A percentile compares a stretch with the other conserved stretches of the same genome.
These are phyloP conservation scores for Patella ulyssiponensis DNA, from an alignment of 2,888 invertebrate species.

Conservation along the genomic window DNA sequence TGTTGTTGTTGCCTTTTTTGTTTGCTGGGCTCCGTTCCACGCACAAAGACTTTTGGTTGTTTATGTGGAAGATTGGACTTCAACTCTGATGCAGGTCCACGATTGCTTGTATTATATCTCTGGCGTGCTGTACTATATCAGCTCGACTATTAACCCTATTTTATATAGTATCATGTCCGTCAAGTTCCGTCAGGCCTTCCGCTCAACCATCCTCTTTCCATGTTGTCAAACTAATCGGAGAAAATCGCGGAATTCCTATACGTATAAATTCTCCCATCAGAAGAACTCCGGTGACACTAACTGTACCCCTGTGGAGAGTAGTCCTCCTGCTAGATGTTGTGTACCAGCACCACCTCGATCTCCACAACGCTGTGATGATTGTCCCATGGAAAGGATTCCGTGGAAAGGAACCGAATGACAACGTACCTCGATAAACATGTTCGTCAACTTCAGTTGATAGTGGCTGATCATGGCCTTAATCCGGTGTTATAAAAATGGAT, in stretches of 20 bases:
- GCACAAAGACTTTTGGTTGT: slow-evolving; percentile 78
- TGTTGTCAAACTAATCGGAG: slow-evolving; percentile 40
- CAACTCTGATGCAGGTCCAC: slow-evolving; percentile 77
- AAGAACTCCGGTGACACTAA: slow-evolving; percentile 54
- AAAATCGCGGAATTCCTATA: slow-evolving; percentile 41
- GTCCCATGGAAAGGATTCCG: neutral
- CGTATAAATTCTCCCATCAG: slow-evolving; percentile 51
- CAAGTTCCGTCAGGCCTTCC: slow-evolving; percentile 92
- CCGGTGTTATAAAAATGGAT: no score
- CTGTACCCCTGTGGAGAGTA: slow-evolving; percentile 47
- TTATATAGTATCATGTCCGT: slow-evolving; percentile 95
- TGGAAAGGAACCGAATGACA: neutral
- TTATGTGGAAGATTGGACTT: slow-evolving; percentile 73
- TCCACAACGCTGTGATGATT: neutral
- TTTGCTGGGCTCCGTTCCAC: slow-evolving; percentile 70
- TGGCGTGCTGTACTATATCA: slow-evolving; percentile 91
- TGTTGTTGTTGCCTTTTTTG: slow-evolving; percentile 68
- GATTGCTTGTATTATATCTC: slow-evolving; percentile 84
- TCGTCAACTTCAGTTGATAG: neutral
- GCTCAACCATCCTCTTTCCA: slow-evolving; percentile 75
- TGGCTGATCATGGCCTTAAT: no score
- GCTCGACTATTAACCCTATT: slow-evolving; percentile 93
- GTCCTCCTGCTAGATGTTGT: slow-evolving; percentile 33
- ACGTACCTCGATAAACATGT: neutral
- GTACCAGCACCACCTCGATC: neutral